These are phyloP conservation scores for Perca fluviatilis DNA, from an alignment of 2,113 vertebrate species.

Conservation along the genomic window DNA sequence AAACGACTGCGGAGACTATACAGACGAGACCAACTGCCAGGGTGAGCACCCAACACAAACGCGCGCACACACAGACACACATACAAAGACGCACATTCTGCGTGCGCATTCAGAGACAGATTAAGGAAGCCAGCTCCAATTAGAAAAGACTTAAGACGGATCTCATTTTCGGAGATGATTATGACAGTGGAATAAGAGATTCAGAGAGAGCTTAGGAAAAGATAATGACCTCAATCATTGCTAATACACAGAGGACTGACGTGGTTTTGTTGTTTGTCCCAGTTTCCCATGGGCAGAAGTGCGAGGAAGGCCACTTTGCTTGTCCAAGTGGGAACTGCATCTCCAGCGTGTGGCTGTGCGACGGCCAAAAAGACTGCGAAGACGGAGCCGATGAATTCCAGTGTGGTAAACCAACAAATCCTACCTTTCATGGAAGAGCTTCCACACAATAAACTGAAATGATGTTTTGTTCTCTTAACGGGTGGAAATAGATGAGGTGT, in stretches of 20 bases:
- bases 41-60: conserved; percentile 83
- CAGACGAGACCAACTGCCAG: conserved; percentile 96
- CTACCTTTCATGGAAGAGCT: conserved; percentile 10
- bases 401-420: conserved; percentile 88
- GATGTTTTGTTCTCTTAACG: conserved; percentile 26
- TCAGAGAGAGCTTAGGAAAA: conserved; percentile 47
- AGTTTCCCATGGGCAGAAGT: conserved; percentile 95
- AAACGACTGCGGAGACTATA: conserved; percentile 98
- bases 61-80: conserved; percentile 18
- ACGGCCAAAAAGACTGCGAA: conserved; percentile 98
- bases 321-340: conserved; percentile 99
- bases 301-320: conserved; percentile 97
- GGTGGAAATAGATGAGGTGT: conserved; percentile 31
- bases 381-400: conserved; percentile 96
- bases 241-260: conserved; percentile 42
- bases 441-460: conserved; percentile 16
- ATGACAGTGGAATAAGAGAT: conserved; percentile 49
- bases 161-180: conserved; percentile 58
- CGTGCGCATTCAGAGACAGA: conserved; percentile 24
- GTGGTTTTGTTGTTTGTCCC: conserved; percentile 69
- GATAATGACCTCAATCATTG: conserved; percentile 58
- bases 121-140: conserved; percentile 52
- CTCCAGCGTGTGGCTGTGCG: conserved; percentile 97
- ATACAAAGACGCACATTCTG: neutral
- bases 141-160: conserved; percentile 55